Base-by-base conservation (phyloP, 37 sponge, comb jelly and placozoan genomes). In the Geodia barretti region DNA sequence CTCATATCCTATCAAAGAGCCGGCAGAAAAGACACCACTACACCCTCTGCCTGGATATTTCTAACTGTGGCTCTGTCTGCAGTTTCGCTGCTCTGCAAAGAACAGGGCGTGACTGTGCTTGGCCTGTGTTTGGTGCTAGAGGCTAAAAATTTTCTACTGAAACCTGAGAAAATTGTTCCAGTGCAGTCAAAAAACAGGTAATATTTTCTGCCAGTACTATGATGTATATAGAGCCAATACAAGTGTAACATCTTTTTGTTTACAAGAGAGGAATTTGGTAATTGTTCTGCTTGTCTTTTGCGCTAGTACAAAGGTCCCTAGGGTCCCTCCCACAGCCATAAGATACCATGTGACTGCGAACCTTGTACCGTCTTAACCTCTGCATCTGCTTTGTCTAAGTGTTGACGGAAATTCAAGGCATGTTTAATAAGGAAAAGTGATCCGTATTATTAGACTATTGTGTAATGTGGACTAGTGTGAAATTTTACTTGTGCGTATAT, bases 41-140 rank as follows among this genome's bases (percentile, higher is more conserved):
- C 7, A 47, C 14, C 85, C 0, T 70, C 3, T 40, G 30, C 39
- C 38, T 87, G 82, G 72, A 23, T 83, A 21, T 17, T 41, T 21
- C 20, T 62, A 0, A 14, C 86, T 14, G 35, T 79, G 31, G 0
- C 71, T 7, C 39, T 77, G 23, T 73, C 76, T 0, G 76, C 31
- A 37, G 58, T 89, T n/a, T 63, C 84, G 17, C 70, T 86, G 84
- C 81, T 96, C 61, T 82, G 90, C 47, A 93, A 93, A 42, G 91
- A 90, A 74, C 85, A 76, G 36, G 93, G 94, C 25, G 87, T 96
- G 32, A 90, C 91, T 2, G 71, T 83, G 25, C 67, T 96, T 9
- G 93, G 87, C 1, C 76, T 91, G 31, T 77, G 79, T 39, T 28
- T 84, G 0, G 39, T 81, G 33, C 89, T 86, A 36, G 93, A n/a